Percentiles rank a stretch among this genome's conserved stretches.
These are phyloP conservation scores for Hemistola chrysoprasaria DNA, from an alignment of 2,888 invertebrate species.

Conservation along the genomic window DNA sequence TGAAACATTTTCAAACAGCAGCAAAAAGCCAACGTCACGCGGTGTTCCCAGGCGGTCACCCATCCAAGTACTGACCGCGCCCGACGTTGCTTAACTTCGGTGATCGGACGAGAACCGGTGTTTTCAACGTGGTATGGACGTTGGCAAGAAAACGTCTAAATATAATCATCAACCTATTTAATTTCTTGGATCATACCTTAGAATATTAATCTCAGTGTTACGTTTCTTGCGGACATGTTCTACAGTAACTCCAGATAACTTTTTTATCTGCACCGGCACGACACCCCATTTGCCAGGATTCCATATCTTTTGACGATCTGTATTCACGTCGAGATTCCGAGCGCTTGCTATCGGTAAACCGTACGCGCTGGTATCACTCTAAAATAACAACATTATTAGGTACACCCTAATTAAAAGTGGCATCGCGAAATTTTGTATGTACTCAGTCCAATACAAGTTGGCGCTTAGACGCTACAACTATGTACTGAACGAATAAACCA, in stretches of 20 bases:
- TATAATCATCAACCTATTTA: no score
- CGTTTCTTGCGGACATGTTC: slow-evolving; percentile 60
- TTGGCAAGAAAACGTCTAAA: slow-evolving; percentile 22
- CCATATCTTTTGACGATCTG: slow-evolving; percentile 54
- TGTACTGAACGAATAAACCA: no score
- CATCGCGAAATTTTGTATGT: no score
- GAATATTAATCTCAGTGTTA: slow-evolving; percentile 67
- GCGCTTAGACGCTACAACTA: no score
- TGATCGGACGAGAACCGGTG: slow-evolving; percentile 74
- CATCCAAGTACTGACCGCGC: slow-evolving; percentile 74
- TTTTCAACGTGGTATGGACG: slow-evolving; percentile 65
- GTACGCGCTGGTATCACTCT: slow-evolving; percentile 69
- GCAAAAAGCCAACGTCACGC: slow-evolving; percentile 57
- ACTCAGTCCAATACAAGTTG: no score
- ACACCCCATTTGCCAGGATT: slow-evolving; percentile 67
- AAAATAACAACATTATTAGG: no score
- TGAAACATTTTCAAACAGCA: no score
- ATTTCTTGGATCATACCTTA: slow-evolving; percentile 55
- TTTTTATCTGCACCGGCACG: slow-evolving; percentile 67
- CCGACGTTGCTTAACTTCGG: slow-evolving; percentile 73
- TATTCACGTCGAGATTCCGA: slow-evolving; percentile 56
- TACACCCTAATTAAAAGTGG: no score
- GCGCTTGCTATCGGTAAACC: slow-evolving; percentile 68
- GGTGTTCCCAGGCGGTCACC: slow-evolving; percentile 74
- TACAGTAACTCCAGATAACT: slow-evolving; percentile 53